Evolutionary conservation across 2,113 vertebrate species (phyloP).

Genomic region (Neodon shergylaensis): DNA sequence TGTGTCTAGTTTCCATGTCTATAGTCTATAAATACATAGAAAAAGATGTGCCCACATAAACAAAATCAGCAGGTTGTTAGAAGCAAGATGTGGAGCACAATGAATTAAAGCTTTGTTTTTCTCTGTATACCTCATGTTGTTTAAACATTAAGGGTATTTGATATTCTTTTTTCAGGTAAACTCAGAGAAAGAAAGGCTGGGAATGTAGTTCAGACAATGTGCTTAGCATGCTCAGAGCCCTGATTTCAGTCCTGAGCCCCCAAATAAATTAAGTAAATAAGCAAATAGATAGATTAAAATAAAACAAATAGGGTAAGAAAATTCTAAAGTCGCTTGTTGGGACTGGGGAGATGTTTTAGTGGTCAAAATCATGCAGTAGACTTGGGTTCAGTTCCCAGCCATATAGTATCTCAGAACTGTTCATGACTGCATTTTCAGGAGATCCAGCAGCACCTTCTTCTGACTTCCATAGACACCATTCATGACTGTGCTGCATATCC

Average conservation of each 20-base stretch:
- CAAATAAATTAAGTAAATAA: background rate
- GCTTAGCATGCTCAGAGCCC: background rate
- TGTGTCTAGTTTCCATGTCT: background rate
- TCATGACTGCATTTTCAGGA: background rate
- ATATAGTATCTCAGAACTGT: background rate
- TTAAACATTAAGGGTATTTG: background rate
- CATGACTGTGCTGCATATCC: background rate
- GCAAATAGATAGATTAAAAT: background rate
- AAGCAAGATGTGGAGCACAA: background rate
- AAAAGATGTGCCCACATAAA: background rate
- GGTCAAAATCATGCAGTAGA: background rate
- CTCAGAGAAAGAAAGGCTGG: background rate
- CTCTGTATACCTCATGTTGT: background rate
- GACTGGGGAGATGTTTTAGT: background rate
- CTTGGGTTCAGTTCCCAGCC: background rate
- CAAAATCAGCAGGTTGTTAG: background rate
- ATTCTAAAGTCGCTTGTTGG: background rate
- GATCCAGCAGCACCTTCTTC: background rate
- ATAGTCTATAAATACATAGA: background rate
- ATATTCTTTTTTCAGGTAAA: background rate
- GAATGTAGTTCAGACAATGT: background rate
- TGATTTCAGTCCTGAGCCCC: background rate
- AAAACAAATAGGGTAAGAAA: no score
- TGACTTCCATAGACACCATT: background rate
- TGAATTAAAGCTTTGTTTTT: constrained; percentile 38